phyloP scores from a whole-genome alignment of 2,797 vertebrate genomes.

The Lepus townsendii region DNA sequence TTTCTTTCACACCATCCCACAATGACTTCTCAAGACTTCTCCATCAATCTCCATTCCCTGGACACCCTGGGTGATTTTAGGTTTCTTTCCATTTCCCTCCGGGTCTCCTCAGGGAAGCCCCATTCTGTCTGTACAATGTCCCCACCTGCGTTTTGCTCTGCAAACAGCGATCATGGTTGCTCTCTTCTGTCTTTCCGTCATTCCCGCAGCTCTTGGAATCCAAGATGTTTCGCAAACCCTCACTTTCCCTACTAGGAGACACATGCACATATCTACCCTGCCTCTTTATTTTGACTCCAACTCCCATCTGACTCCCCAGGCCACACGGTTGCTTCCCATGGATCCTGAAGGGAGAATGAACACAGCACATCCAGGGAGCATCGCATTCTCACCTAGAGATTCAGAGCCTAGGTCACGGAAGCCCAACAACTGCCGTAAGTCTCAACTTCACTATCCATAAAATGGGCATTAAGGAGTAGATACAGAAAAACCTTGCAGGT shows the following conservation, averaged over 20 bases:
- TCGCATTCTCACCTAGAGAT: no score
- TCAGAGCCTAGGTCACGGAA: background rate
- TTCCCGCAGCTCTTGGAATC: background rate
- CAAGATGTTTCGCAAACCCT: background rate
- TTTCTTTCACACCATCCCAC: background rate
- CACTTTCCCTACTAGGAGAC: background rate
- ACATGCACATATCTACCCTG: background rate
- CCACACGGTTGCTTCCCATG: background rate
- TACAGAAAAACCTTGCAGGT: background rate
- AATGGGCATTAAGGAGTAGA: background rate
- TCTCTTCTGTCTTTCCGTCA: background rate
- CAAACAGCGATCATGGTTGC: no score
- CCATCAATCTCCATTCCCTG: background rate
- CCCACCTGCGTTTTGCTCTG: fast-evolving
- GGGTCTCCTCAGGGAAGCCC: background rate
- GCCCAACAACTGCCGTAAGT: background rate
- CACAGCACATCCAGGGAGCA: background rate
- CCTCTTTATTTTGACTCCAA: background rate
- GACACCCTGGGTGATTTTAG: background rate
- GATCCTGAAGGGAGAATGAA: background rate
- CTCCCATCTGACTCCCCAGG: background rate
- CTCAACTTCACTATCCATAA: background rate
- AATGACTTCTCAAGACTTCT: background rate
- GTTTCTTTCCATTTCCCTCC: background rate
- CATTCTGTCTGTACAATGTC: background rate